phyloP scores from a whole-genome alignment of 2,888 invertebrate species.

The Platycheirus rosarum region DNA sequence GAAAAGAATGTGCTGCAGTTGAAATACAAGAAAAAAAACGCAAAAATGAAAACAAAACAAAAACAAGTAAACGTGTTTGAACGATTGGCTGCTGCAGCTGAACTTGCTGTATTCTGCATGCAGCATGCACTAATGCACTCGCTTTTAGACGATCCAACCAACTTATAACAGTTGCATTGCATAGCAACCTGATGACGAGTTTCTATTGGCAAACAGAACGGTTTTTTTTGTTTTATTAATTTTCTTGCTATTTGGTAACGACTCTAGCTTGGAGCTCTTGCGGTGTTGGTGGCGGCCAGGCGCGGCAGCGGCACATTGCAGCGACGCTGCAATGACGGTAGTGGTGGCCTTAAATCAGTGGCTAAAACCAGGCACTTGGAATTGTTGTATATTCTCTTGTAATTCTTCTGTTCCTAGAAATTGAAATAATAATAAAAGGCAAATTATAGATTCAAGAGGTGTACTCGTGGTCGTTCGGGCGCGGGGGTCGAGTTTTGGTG shows the following conservation, averaged over 20 bases:
- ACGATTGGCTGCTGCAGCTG: constrained; percentile 50
- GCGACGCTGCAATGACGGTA: constrained; percentile 18
- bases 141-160: constrained; percentile 36
- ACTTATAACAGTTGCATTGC: constrained; percentile 57
- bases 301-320: not conserved
- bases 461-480: constrained; percentile 30
- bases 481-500: not conserved
- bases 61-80: constrained; percentile 28
- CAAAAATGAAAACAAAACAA: not conserved
- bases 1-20: constrained; percentile 44
- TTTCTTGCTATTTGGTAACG: constrained; percentile 41
- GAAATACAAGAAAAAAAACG: constrained; percentile 34
- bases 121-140: constrained; percentile 6
- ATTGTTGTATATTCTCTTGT: constrained; percentile 46
- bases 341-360: constrained; percentile 64
- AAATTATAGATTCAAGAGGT: constrained; percentile 58
- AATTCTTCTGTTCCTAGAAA: constrained; percentile 67
- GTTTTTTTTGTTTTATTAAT: constrained; percentile 21
- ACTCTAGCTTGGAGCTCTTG: not conserved
- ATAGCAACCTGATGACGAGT: constrained; percentile 71
- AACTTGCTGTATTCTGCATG: constrained; percentile 13
- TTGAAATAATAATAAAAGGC: constrained; percentile 18
- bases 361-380: constrained; percentile 37
- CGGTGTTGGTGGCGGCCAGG: not conserved
- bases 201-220: constrained; percentile 54